Conservation (phyloP, 2,888 invertebrate species). For the Diplolepis rosae region DNA sequence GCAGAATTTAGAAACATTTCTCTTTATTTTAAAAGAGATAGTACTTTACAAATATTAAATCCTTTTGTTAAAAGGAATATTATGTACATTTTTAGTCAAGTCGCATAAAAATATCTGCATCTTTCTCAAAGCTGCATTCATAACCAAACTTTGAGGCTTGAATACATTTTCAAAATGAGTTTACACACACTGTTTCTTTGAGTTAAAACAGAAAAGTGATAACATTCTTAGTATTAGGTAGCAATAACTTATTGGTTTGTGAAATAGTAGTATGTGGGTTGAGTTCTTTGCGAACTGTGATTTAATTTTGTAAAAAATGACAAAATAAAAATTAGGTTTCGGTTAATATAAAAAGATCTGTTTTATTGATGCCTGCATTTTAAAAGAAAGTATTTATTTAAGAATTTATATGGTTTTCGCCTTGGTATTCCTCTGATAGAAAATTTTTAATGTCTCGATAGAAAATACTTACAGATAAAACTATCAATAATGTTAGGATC, state of each 20-base stretch:
- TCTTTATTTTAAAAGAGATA: background rate
- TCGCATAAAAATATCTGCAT: background rate
- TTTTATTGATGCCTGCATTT: too few species aligned
- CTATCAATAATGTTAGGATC: conserved; percentile 52
- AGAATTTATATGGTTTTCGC: too few species aligned
- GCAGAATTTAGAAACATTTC: background rate
- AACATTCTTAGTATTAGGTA: background rate
- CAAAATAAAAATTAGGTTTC: background rate
- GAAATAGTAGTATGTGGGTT: background rate
- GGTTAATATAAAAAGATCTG: too few species aligned
- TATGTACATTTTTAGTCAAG: background rate
- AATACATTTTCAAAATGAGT: background rate
- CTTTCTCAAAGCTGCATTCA: background rate
- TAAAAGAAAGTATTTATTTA: conserved; percentile 2
- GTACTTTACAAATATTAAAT: background rate
- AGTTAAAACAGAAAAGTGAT: background rate
- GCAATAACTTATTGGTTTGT: background rate
- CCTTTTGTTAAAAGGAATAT: background rate
- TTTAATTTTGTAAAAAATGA: background rate
- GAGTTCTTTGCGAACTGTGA: background rate
- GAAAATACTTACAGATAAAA: conserved; percentile 63
- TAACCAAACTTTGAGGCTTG: background rate
- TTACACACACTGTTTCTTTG: background rate
- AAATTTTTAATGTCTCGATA: background rate
- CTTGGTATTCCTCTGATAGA: too few species aligned